A percentile compares a stretch with the other conserved stretches of the same genome.
phyloP scores from a whole-genome alignment of 2,888 invertebrate species.

The Timema podura region DNA sequence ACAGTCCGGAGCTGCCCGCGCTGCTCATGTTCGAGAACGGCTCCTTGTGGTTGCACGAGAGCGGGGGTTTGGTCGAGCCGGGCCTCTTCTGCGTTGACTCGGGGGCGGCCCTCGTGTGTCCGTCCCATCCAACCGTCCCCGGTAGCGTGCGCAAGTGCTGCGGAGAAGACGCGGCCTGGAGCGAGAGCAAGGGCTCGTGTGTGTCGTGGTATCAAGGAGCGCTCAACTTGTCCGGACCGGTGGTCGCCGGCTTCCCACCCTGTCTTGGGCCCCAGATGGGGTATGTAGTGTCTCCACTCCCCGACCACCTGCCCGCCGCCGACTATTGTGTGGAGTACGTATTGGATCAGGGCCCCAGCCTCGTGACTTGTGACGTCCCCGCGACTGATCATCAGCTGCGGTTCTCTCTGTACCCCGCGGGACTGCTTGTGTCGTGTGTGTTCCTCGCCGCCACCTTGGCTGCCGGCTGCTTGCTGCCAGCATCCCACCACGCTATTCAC shows the following conservation, averaged over 20 bases:
- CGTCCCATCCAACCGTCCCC: conserved; percentile 39
- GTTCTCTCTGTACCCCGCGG: conserved; percentile 70
- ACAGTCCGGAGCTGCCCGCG: conserved; percentile 21
- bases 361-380: conserved; percentile 52
- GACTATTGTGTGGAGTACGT: conserved; percentile 49
- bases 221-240: conserved; percentile 52
- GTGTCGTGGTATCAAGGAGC: conserved; percentile 35
- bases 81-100: conserved; percentile 66
- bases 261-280: conserved; percentile 17
- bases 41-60: conserved; percentile 54
- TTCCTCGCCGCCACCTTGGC: conserved; percentile 78
- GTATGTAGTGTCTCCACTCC: conserved; percentile 20
- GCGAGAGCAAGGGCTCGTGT: conserved; percentile 52
- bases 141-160: conserved; percentile 63
- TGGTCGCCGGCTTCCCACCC: conserved; percentile 32
- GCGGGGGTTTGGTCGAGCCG: conserved; percentile 49
- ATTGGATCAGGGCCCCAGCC: conserved; percentile 44
- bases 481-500: conserved; percentile 80
- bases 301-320: conserved; percentile 40
- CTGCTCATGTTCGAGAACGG: conserved; percentile 64
- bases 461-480: conserved; percentile 73
- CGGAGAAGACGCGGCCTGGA: conserved; percentile 58
- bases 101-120: conserved; percentile 60
- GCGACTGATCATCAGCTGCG: conserved; percentile 44
- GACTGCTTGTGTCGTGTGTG: conserved; percentile 72